Evolutionary conservation across 1,140 invertebrate genomes (phyloP), one percentile per base, ranked within the genome.

Genomic region (Cydia amplana): DNA sequence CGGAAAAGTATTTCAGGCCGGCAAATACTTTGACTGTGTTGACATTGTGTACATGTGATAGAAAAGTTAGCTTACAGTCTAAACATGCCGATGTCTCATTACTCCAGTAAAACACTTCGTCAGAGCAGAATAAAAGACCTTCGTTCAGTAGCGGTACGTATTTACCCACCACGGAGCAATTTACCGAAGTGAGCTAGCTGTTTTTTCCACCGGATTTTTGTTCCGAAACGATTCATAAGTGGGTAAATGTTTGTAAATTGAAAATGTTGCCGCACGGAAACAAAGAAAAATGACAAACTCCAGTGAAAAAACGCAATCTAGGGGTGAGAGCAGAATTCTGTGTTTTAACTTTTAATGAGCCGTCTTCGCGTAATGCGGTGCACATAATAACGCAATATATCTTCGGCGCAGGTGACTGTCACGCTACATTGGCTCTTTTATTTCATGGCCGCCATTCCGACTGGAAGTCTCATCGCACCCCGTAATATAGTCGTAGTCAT

Each of bases 201-300:
- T 81, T 81, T 77, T 77, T 73, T 60, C 75, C 49, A 73, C 36
- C 74, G 60, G 74, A 77, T 80, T 79, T 79, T 73, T 43, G 70
- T 76, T 77, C 73, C 75, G 75, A 77, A 77, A 80, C 76, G 75
- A 76, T 82, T 78, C 76, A 80, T 81, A 83, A 83, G 78, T 80
- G 81, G 81, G 78, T 79, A 81, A 81, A 79, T 83, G 78, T 78
- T 81, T 83, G 78, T 79, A 81, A 81, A 83, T 83, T 83, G 78
- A 77, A 79, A 80, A 77, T 83, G 79, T 77, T 79, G 76, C 40
- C 67, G 46, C 72, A 36, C 74, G 32, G 72, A 77, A 73, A 80
- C 63, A 79, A 76, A 79, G 76, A 79, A 77, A 76, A 77, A 78
- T 70, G 76, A 72, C 20, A 67, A 80, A 74, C 65, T 63, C 70